Evolutionary conservation across 2,113 vertebrate species (phyloP).

Genomic region (Merops nubicus): DNA sequence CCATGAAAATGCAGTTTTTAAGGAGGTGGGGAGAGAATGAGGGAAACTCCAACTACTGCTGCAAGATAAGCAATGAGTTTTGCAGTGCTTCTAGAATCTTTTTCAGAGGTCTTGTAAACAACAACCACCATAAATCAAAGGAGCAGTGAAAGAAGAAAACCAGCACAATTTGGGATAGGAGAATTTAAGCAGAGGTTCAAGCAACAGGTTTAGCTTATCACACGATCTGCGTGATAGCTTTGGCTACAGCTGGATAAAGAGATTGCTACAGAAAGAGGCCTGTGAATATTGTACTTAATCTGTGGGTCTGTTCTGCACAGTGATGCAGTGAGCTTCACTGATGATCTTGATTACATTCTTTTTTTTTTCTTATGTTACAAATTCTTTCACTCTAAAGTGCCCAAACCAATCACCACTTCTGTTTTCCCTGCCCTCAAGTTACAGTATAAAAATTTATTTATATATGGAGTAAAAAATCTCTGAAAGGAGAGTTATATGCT

Average conservation of each 20-base stretch:
- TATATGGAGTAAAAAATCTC: neutral
- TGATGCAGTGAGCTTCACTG: neutral
- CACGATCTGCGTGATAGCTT: neutral
- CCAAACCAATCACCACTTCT: neutral
- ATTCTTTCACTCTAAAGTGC: neutral
- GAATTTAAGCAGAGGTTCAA: neutral
- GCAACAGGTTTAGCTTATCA: neutral
- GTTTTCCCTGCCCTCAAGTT: neutral
- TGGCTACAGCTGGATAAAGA: neutral
- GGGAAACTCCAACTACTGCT: slow-evolving; percentile 15
- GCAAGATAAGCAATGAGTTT: slow-evolving; percentile 23
- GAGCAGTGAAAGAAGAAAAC: slow-evolving; percentile 6
- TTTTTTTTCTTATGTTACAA: neutral
- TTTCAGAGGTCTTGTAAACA: neutral
- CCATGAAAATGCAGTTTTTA: slow-evolving; percentile 22
- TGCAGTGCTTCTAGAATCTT: neutral
- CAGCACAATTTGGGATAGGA: neutral
- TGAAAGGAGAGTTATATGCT: neutral
- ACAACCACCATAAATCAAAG: neutral
- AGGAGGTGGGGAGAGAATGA: slow-evolving; percentile 24
- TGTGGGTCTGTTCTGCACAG: neutral
- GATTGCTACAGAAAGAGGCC: neutral
- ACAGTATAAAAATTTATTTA: neutral
- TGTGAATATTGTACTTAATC: neutral
- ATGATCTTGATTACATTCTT: neutral